Percentiles rank a stretch among this genome's conserved stretches.
phyloP scores from a whole-genome alignment of 2,797 vertebrate genomes.

The Anisognathus igniventris region DNA sequence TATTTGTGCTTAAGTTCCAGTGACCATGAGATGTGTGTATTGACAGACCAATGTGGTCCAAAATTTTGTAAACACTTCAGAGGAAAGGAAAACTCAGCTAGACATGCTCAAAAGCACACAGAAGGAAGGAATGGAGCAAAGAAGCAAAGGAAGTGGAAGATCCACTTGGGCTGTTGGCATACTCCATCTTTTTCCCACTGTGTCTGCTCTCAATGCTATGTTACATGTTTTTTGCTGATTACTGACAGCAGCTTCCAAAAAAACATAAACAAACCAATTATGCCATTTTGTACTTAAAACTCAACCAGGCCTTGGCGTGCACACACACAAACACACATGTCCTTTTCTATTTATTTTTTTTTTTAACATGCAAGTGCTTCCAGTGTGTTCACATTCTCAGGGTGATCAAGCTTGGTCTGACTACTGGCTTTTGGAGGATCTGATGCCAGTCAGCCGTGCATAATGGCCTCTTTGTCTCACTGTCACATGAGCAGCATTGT shows the following conservation, averaged over 20 bases:
- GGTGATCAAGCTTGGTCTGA: conserved; percentile 53
- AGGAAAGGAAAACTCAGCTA: not conserved
- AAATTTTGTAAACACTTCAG: not conserved
- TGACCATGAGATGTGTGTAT: not conserved
- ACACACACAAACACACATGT: not conserved
- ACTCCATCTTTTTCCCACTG: not conserved
- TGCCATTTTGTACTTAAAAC: not conserved
- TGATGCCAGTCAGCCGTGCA: conserved; percentile 66
- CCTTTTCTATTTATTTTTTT: not conserved
- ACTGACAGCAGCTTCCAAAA: not conserved
- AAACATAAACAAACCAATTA: not conserved
- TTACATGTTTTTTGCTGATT: not conserved
- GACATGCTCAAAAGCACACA: not conserved
- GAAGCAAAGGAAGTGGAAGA: not conserved
- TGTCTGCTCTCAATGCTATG: not conserved
- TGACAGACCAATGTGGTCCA: not conserved
- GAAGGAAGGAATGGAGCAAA: not conserved
- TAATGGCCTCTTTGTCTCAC: conserved; percentile 75
- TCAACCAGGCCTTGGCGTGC: not conserved
- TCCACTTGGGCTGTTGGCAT: not conserved
- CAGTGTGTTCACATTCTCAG: conserved; percentile 51
- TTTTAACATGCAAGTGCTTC: conserved; percentile 20
- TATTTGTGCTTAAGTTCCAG: not conserved
- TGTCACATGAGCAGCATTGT: conserved; percentile 78
- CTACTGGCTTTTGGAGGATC: conserved; percentile 48